Percentiles rank a stretch among this genome's conserved stretches.
phyloP scores from a whole-genome alignment of 2,888 invertebrate species.

The Glyphotaelius pellucidus region DNA sequence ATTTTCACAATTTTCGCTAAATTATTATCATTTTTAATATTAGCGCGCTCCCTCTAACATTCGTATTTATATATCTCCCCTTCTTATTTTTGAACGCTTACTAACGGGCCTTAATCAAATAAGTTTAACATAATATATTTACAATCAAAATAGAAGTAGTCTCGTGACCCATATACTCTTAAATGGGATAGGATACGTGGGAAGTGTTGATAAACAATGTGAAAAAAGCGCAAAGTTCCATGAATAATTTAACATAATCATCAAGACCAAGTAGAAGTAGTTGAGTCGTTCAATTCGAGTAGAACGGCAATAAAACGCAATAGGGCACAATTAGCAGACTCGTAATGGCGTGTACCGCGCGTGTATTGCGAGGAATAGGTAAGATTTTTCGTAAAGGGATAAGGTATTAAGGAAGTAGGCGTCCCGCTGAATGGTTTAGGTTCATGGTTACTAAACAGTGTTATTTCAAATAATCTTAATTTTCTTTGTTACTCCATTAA shows the following conservation, averaged over 20 bases:
- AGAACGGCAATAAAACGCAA: not conserved
- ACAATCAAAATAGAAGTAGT: not conserved
- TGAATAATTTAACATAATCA: slow-evolving; percentile 18
- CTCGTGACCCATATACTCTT: not conserved
- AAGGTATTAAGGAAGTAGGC: not conserved
- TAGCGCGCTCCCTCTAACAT: no score
- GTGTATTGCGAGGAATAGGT: not conserved
- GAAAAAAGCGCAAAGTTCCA: not conserved
- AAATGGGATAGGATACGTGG: not conserved
- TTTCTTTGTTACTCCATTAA: no score
- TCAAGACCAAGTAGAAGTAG: not conserved
- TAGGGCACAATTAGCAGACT: slow-evolving; percentile 6
- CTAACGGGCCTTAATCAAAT: not conserved
- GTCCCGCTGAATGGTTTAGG: not conserved
- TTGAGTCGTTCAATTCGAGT: not conserved
- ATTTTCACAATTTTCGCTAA: no score
- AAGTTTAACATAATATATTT: not conserved
- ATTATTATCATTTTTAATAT: no score
- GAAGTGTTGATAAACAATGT: not conserved
- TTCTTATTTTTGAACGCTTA: no score
- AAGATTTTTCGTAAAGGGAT: not conserved
- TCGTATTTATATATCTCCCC: no score
- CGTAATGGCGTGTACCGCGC: slow-evolving; percentile 9
- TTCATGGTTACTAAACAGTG: not conserved
- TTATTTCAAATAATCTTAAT: no score